Percentiles rank a stretch among this genome's conserved stretches.
phyloP scores from a whole-genome alignment of 2,113 vertebrate species.

The Anguilla rostrata region DNA sequence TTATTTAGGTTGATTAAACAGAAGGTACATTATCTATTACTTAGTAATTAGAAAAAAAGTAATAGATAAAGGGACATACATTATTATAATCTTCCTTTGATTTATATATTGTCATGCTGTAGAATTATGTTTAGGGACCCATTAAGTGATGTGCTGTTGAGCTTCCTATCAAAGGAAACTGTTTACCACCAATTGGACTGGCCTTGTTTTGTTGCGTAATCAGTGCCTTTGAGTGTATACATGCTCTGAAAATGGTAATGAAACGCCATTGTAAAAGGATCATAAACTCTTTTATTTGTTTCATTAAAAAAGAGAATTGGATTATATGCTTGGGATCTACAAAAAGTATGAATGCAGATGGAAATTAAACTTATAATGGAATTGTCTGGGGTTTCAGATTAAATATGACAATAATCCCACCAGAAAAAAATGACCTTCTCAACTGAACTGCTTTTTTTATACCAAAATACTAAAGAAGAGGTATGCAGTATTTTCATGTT shows the following conservation, averaged over 20 bases:
- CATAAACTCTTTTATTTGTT: background rate
- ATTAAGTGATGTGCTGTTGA: background rate
- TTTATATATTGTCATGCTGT: background rate
- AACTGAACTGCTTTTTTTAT: background rate
- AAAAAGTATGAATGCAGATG: background rate
- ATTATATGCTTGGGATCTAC: background rate
- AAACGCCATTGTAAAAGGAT: background rate
- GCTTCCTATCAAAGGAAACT: background rate
- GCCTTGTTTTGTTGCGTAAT: background rate
- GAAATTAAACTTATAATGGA: background rate
- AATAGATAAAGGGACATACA: background rate
- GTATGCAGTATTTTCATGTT: background rate
- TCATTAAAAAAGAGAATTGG: background rate
- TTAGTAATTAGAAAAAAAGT: no score
- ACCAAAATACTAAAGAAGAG: background rate
- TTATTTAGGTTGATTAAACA: no score
- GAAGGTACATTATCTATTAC: no score
- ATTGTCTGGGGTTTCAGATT: background rate
- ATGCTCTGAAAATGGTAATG: background rate
- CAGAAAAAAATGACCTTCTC: background rate
- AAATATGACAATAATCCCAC: background rate
- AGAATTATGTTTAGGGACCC: background rate
- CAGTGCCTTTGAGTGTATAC: background rate
- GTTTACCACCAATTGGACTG: background rate
- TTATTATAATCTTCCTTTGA: background rate